Conservation (phyloP, 2,888 invertebrate species). For the Chromoteleia sp. region DNA sequence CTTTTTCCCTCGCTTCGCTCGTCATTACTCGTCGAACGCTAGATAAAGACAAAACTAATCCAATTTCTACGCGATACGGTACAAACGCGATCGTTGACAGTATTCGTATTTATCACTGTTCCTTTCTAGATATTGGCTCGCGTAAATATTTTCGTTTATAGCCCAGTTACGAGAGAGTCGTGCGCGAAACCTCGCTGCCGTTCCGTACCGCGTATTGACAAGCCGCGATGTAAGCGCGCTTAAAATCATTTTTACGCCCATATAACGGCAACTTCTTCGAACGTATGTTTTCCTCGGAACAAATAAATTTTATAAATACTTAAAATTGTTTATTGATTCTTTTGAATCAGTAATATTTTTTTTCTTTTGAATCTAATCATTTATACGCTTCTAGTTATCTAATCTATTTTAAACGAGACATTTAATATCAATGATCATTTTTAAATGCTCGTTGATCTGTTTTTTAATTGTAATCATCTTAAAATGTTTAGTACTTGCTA, state of each 20-base stretch:
- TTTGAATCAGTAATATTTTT: no score
- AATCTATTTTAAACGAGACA: no score
- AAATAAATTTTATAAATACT: slow-evolving; percentile 36
- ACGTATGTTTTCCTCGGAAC: slow-evolving; percentile 24
- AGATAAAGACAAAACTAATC: slow-evolving; percentile 68
- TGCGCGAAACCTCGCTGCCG: slow-evolving; percentile 3
- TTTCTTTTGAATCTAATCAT: no score
- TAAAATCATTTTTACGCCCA: slow-evolving; percentile 28
- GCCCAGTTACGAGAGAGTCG: slow-evolving; percentile 29
- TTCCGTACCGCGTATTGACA: slow-evolving; percentile 10
- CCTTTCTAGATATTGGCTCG: slow-evolving; percentile 3
- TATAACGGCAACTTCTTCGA: slow-evolving; percentile 27
- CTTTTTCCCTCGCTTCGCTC: slow-evolving; percentile 69
- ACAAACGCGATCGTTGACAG: not conserved
- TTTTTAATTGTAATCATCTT: no score
- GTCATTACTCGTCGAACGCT: slow-evolving; percentile 76
- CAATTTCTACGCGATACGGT: slow-evolving; percentile 18
- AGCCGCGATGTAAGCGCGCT: slow-evolving; percentile 15
- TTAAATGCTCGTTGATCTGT: no score
- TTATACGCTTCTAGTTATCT: no score
- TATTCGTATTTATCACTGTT: not conserved
- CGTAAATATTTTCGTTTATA: slow-evolving; percentile 24
- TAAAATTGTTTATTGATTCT: no score
- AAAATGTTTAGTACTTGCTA: no score
- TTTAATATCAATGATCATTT: no score